phyloP scores from a whole-genome alignment of 2,113 vertebrate genomes.

The Illadopsis cleaveri region DNA sequence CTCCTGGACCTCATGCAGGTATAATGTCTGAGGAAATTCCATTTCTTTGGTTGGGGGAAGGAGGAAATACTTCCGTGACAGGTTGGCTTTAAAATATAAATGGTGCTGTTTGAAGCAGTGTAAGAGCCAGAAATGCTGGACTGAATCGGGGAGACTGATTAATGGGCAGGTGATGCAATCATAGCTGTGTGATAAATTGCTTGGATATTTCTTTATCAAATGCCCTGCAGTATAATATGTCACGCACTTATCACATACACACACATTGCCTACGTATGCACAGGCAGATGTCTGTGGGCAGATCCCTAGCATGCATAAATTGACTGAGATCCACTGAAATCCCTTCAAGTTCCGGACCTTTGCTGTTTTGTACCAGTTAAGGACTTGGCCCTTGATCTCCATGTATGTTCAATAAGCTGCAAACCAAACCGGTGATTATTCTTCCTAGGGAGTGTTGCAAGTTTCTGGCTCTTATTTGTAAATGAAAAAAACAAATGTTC shows the following conservation, averaged over 20 bases:
- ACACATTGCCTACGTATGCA: neutral
- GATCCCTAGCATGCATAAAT: neutral
- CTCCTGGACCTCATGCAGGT: neutral
- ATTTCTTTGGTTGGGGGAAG: neutral
- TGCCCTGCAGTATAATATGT: neutral
- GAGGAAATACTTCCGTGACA: conserved; percentile 43
- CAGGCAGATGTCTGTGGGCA: neutral
- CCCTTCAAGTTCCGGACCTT: neutral
- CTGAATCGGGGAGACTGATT: neutral
- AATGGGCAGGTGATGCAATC: conserved; percentile 1
- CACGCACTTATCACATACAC: neutral
- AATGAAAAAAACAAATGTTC: conserved; percentile 30
- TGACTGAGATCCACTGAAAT: neutral
- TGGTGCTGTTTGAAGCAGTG: conserved; percentile 19
- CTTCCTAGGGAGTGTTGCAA: neutral
- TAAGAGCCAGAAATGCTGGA: conserved; percentile 19
- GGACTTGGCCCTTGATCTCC: neutral
- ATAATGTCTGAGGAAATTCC: conserved; percentile 35
- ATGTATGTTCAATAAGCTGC: neutral
- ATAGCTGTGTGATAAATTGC: neutral
- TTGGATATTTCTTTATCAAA: conserved; percentile 39
- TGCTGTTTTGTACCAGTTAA: neutral
- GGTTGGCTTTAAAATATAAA: conserved; percentile 47
- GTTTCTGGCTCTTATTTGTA: conserved; percentile 41
- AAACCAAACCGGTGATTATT: conserved; percentile 14